phyloP scores from a whole-genome alignment of 64 coral and sea anemone genomes.

The Stichodactyla helianthus region DNA sequence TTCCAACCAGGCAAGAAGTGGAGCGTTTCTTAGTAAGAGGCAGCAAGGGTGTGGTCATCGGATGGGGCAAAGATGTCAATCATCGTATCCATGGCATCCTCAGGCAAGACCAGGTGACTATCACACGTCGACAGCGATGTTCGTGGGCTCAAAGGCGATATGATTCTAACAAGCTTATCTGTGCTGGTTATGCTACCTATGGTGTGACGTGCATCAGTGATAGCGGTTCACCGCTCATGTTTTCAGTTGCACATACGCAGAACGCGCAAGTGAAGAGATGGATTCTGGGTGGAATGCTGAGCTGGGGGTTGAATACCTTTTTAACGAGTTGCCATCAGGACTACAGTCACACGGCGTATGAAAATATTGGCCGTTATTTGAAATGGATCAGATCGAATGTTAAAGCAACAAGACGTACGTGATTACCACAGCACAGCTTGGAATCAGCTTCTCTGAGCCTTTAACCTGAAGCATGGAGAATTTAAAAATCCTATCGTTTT shows the following conservation, averaged over 20 bases:
- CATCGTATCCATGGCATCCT: slow-evolving; percentile 44
- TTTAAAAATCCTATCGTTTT: background rate
- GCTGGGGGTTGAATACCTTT: slow-evolving; percentile 82
- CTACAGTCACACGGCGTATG: slow-evolving; percentile 64
- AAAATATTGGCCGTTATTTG: slow-evolving; percentile 51
- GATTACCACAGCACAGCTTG: background rate
- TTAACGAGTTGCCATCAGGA: slow-evolving; percentile 39
- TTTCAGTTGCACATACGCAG: slow-evolving; percentile 36
- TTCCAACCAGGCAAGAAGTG: slow-evolving; percentile 56
- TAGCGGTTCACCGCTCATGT: slow-evolving; percentile 90
- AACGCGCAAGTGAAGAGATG: slow-evolving; percentile 35
- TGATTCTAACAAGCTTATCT: slow-evolving; percentile 43
- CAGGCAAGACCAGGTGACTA: slow-evolving; percentile 48
- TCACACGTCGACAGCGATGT: slow-evolving; percentile 50
- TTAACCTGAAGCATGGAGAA: background rate
- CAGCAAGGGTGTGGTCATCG: slow-evolving; percentile 57
- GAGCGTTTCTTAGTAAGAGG: slow-evolving; percentile 25
- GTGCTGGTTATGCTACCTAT: slow-evolving; percentile 46
- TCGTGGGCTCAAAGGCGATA: slow-evolving; percentile 23
- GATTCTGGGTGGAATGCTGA: slow-evolving; percentile 79
- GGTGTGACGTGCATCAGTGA: slow-evolving; percentile 69
- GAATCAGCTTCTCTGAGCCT: no score
- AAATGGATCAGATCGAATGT: slow-evolving; percentile 56
- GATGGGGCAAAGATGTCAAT: slow-evolving; percentile 56
- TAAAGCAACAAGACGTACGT: background rate